These are phyloP conservation scores for Ptilonorhynchus violaceus DNA, from an alignment of 2,113 vertebrate species.

Conservation along the genomic window DNA sequence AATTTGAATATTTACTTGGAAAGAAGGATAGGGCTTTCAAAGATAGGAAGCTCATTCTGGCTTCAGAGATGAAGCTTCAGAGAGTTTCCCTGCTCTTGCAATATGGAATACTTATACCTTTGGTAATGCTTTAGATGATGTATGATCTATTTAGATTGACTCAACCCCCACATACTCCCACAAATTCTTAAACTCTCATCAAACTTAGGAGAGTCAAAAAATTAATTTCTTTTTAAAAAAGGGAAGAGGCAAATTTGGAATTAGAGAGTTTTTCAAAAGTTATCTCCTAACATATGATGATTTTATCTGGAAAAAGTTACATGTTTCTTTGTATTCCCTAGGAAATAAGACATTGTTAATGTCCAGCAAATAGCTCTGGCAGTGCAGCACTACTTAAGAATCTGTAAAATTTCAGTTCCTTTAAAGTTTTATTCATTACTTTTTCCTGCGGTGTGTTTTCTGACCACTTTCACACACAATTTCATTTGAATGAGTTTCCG, in stretches of 20 bases:
- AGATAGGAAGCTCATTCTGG: not conserved
- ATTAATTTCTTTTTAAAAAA: not conserved
- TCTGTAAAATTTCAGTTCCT: not conserved
- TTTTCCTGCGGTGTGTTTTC: not conserved
- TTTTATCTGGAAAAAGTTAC: not conserved
- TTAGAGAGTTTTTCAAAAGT: not conserved
- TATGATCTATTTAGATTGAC: not conserved
- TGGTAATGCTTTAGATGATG: not conserved
- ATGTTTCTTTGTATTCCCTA: not conserved
- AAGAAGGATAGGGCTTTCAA: not conserved
- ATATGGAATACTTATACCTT: not conserved
- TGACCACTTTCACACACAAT: not conserved
- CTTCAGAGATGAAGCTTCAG: not conserved
- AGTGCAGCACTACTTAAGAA: not conserved
- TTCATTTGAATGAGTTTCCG: not conserved
- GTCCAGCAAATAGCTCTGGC: not conserved
- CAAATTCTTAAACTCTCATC: not conserved
- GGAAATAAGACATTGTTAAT: not conserved
- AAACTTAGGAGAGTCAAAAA: not conserved
- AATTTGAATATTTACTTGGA: not conserved
- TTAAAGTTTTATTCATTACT: not conserved
- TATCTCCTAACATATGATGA: not conserved
- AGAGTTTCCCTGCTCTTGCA: not conserved
- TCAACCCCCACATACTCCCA: not conserved
- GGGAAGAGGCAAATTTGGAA: not conserved